Evolutionary conservation across 1,140 invertebrate genomes (phyloP), one percentile per base, ranked within the genome.

Genomic region (Drosophila watanabei): DNA sequence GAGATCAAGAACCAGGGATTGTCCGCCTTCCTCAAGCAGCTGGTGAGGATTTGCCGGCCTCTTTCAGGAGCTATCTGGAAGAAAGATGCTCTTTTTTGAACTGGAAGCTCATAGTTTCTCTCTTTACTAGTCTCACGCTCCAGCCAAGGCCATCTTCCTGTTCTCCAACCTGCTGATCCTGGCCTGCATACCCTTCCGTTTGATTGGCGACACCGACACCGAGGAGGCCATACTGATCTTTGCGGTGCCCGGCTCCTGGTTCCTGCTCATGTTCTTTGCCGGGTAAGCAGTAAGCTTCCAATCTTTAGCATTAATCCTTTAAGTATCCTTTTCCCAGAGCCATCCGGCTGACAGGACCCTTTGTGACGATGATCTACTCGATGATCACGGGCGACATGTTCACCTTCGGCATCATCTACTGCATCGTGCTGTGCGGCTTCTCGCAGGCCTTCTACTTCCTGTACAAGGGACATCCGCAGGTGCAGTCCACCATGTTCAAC

Each of bases 331-430:
- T 1, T 1, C 30, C 68, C 24, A 99, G 98, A 32, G 98, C 98
- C 41, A 96, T 99, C 18, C 96, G 97, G 59, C 92, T 99, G 51
- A 99, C 98, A 1, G 99, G 99, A 58, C 98, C 98, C 0, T 99
- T 99, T 94, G 98, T 99, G 54, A 99, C 98, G 18, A 99, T 99
- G 98, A 98, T 99, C 60, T 99, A 98, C 94, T 97, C 96, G 82
- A 99, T 99, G 98, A 98, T 99, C 84, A 97, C 97, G 1, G 98
- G 98, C 28, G 99, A 99, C 94, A 98, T 99, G 97, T 96, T 99
- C 83, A 98, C 98, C 37, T 99, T 99, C 93, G 97, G 97, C 60
- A 98, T 99, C 65, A 99, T 99, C 93, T 99, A 98, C 93, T 95
- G 95, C 75, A 97, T 99, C 76, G 97, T 99, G 43, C 94, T 99